Evolutionary conservation across 2,888 invertebrate species (phyloP).

Genomic region (Odontothrips loti): DNA sequence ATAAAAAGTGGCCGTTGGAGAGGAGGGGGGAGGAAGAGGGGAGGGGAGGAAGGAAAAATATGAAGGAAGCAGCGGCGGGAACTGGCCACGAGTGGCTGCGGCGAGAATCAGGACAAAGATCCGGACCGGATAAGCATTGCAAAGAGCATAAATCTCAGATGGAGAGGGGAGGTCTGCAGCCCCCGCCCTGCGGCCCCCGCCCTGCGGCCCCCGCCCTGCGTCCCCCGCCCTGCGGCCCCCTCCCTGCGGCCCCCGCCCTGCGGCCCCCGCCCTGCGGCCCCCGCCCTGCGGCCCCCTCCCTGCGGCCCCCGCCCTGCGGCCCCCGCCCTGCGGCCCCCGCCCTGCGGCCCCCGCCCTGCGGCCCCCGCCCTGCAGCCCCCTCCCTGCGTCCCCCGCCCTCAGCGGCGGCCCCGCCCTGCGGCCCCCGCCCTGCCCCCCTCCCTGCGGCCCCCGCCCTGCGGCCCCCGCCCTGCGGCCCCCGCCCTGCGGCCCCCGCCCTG

Average conservation of each 20-base stretch:
- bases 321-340: background rate
- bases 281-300: background rate
- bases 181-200: background rate
- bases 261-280: background rate
- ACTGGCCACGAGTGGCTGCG: no score
- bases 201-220: background rate
- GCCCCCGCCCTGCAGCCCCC: background rate
- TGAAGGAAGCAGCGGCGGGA: no score
- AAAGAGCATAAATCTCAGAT: background rate
- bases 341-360: background rate
- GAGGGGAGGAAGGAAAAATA: no score
- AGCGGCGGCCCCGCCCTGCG: no score
- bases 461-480: background rate
- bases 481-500: background rate
- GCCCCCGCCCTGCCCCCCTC: background rate
- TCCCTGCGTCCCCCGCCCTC: no score
- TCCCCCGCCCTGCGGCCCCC: background rate
- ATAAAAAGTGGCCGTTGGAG: no score
- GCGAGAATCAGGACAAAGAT: background rate
- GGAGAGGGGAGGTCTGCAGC: background rate
- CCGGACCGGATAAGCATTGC: slow-evolving; percentile 11
- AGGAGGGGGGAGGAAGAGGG: background rate
- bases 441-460: background rate
- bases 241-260: background rate
- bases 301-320: background rate